Conservation (phyloP, 30 jellyfish, hydroid and myxozoan species). For the Mastigias papua region DNA sequence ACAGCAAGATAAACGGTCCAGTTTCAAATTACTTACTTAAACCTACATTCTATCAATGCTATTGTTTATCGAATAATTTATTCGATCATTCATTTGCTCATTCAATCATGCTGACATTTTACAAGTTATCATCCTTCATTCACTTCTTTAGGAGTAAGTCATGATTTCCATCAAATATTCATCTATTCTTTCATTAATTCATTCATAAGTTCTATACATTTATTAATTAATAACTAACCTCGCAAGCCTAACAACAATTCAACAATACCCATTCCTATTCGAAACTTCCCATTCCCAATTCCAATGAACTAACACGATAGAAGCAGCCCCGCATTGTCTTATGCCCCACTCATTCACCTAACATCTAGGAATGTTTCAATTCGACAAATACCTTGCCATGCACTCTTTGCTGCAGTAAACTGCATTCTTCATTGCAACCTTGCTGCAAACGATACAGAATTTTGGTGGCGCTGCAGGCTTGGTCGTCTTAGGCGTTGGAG, state of each 20-base stretch:
- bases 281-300: too few relatives aligned
- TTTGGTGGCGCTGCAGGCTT: slow-evolving; percentile 49
- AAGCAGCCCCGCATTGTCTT: not conserved
- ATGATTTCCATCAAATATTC: not conserved
- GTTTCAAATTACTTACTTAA: too few relatives aligned
- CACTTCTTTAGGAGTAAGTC: too few relatives aligned
- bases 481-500: slow-evolving; percentile 79
- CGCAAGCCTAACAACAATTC: too few relatives aligned
- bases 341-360: not conserved
- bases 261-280: too few relatives aligned
- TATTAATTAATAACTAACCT: too few relatives aligned
- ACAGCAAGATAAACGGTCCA: too few relatives aligned
- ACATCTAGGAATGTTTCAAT: too few relatives aligned
- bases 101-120: not conserved
- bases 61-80: not conserved
- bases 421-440: slow-evolving; percentile 86
- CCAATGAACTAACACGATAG: too few relatives aligned
- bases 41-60: not conserved
- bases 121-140: too few relatives aligned
- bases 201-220: too few relatives aligned
- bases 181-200: not conserved
- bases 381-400: slow-evolving; percentile 85
- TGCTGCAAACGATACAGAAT: slow-evolving; percentile 77
- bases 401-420: slow-evolving; percentile 94
- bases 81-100: not conserved